Base-by-base conservation (phyloP, 2,888 invertebrate genomes). In the Drosophila histrio region DNA sequence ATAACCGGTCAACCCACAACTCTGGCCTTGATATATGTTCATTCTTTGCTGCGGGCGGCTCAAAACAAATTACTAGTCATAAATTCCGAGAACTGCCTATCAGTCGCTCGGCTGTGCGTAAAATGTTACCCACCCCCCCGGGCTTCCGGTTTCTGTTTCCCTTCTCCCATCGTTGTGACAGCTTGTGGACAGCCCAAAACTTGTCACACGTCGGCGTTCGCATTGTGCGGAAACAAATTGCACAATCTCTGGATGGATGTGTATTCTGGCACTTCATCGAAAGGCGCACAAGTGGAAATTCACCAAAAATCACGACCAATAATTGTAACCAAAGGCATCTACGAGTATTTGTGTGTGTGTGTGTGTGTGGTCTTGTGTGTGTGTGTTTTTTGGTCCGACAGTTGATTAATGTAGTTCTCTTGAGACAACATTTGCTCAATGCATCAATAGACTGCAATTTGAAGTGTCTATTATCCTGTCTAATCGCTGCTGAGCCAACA, bases 181-280 rank as follows among this genome's bases (percentile, higher is more conserved):
- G 83, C 61, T 65, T 82, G 86, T 86, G 84, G 87, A 83, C 87
- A 84, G 71, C 71, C 76, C 78, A 88, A 84, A 88, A 75, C 62
- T 64, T 79, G 79, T 79, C 74, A 57, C 49, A 53, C 39, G 52
- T 59, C 70, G 43, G 22, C 52, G 24, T 53, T 41, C 32, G 36
- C 60, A 65, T 57, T 74, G 75, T 78, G 58, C 44, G 13, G 32
- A 58, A 59, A 63, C 77, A 72, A 72, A 76, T 67, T 50, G 63
- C 46, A 41, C 36, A 68, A 21, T 41, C 39, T 47, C 15, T 66
- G 59, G 30, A 13, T 34, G 41, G n/a, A n/a, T 32, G 52, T 52
- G 60, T 41, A 28, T 39, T 19, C 43, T 56, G 57, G 15, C 76
- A 85, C 67, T 79, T 76, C 61, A 79, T 72, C 79, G 70, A 54